phyloP scores from a whole-genome alignment of 2,888 invertebrate species.

The Tigriopus californicus region DNA sequence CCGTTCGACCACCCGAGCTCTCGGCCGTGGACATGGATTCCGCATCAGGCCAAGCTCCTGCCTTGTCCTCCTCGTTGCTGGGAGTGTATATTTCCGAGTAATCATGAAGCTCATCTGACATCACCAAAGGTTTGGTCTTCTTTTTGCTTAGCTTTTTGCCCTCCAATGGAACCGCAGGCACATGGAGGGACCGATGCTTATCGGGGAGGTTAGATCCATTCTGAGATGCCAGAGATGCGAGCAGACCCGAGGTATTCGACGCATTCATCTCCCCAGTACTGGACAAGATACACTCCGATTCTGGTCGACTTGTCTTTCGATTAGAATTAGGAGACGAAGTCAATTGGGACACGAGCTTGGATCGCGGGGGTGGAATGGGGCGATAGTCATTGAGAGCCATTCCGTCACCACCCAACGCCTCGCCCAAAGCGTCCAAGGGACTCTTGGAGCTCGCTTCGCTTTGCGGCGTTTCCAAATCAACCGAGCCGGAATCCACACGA shows the following conservation, averaged over 20 bases:
- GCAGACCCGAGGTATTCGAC: too few relatives aligned
- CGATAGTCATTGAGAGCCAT: conserved; percentile 17
- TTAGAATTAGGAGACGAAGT: too few relatives aligned
- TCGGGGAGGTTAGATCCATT: conserved; percentile 23
- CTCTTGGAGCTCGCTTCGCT: conserved; percentile 25
- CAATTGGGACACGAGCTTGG: conserved; percentile 9
- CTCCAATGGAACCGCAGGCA: conserved; percentile 1
- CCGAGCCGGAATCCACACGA: conserved; percentile 25
- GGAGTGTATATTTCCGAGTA: conserved; percentile 88
- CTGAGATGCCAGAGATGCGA: too few relatives aligned
- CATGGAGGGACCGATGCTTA: conserved; percentile 21
- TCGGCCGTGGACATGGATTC: neutral
- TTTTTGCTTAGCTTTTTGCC: neutral
- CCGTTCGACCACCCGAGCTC: conserved; percentile 14
- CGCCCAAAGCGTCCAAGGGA: conserved; percentile 24
- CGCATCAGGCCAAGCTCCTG: conserved; percentile 25
- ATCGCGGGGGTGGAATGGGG: conserved; percentile 22
- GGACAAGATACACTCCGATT: conserved; percentile 26
- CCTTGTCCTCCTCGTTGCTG: conserved; percentile 50
- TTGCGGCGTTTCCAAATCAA: conserved; percentile 27
- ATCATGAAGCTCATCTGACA: conserved; percentile 42
- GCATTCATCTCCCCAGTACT: conserved; percentile 28
- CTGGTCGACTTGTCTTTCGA: neutral
- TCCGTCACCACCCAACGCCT: neutral
- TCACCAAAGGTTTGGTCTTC: conserved; percentile 5